A percentile compares a stretch with the other conserved stretches of the same genome.
These are phyloP conservation scores for Fratercula arctica DNA, from an alignment of 2,797 vertebrate genomes.

Conservation along the genomic window DNA sequence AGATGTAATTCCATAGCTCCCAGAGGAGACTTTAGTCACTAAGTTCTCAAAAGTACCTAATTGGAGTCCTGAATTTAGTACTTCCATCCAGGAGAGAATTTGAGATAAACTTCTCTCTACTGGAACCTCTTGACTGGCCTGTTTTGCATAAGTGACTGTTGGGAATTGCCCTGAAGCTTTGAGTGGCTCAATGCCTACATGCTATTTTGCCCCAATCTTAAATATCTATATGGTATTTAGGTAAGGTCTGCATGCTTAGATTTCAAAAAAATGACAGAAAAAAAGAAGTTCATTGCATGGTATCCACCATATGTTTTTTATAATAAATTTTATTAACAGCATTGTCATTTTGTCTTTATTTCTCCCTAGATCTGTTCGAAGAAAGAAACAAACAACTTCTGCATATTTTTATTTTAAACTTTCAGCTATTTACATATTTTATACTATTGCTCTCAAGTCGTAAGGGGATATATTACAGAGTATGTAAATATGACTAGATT, in stretches of 20 bases:
- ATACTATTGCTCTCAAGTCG: neutral
- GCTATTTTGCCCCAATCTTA: neutral
- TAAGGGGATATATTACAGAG: neutral
- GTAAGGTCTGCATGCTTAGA: neutral
- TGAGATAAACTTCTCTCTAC: neutral
- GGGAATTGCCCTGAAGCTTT: neutral
- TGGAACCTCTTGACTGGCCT: neutral
- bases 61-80: neutral
- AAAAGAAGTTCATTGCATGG: neutral
- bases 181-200: neutral
- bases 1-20: neutral
- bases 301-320: neutral
- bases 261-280: neutral
- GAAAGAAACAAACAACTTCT: neutral
- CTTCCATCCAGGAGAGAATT: neutral
- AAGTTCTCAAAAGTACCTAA: neutral
- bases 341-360: neutral
- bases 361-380: neutral
- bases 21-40: neutral
- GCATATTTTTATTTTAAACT: neutral
- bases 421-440: conserved; percentile 12
- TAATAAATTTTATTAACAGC: neutral
- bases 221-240: neutral
- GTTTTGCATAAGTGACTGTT: neutral
- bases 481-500: neutral